Evolutionary conservation across 2,113 vertebrate species (phyloP).

Genomic region (Gila orcuttii): DNA sequence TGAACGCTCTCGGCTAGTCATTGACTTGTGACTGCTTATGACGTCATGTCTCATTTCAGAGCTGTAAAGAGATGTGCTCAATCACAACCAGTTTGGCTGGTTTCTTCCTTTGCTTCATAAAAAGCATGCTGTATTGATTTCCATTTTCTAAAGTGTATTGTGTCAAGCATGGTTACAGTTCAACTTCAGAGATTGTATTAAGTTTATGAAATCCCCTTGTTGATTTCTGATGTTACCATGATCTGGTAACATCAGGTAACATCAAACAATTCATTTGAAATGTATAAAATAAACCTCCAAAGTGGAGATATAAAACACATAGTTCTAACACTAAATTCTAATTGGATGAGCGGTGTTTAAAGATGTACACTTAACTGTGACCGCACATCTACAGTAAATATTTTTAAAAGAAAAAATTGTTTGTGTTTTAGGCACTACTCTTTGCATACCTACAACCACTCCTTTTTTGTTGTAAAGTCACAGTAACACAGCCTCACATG

Average conservation of each 20-base stretch:
- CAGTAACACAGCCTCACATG: not conserved
- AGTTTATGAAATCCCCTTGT: not conserved
- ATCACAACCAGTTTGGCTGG: conserved; percentile 19
- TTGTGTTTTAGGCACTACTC: not conserved
- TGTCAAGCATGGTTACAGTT: not conserved
- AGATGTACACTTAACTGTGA: no score
- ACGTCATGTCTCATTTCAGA: not conserved
- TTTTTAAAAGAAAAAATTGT: no score
- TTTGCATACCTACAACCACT: not conserved
- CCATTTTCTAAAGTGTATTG: not conserved
- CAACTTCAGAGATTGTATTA: not conserved
- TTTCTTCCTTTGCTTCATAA: not conserved
- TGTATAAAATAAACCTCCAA: not conserved
- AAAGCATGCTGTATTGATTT: conserved; percentile 17
- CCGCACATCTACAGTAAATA: no score
- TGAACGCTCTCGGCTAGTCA: not conserved
- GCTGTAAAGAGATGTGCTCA: not conserved
- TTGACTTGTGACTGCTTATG: not conserved
- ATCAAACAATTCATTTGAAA: not conserved
- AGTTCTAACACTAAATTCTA: not conserved
- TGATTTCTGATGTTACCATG: not conserved
- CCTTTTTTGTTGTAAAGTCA: not conserved
- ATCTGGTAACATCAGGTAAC: not conserved
- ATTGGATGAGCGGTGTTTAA: not conserved
- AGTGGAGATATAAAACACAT: not conserved